Conservation (phyloP, 2,797 vertebrate species). For the Nannoperca obscura region DNA sequence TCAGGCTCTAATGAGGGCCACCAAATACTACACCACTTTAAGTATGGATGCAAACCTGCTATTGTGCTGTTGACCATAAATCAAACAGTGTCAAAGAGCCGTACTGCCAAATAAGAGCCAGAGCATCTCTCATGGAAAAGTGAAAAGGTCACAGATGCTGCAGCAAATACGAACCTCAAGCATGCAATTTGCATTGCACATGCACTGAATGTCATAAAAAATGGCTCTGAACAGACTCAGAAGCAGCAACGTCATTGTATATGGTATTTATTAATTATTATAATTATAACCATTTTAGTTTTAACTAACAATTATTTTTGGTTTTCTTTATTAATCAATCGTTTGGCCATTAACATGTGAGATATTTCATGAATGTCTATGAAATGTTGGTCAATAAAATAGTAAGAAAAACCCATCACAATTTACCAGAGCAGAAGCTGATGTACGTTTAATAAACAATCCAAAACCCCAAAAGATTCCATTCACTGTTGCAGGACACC, state of each 20-base stretch:
- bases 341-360: not conserved
- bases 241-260: not conserved
- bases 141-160: slow-evolving; percentile 4
- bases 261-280: not conserved
- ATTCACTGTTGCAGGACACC: not conserved
- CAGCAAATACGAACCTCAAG: slow-evolving; percentile 6
- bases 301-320: not conserved
- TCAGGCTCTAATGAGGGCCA: not conserved
- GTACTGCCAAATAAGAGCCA: not conserved
- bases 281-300: not conserved
- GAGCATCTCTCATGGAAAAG: not conserved
- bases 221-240: not conserved
- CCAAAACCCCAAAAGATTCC: not conserved
- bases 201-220: not conserved
- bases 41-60: slow-evolving; percentile 5
- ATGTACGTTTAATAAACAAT: not conserved
- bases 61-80: not conserved
- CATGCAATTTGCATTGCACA: not conserved
- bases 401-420: not conserved
- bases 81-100: not conserved
- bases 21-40: not conserved
- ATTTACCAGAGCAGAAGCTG: not conserved
- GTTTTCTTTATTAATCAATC: not conserved
- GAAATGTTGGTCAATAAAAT: not conserved
- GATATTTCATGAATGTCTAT: no score